Base-by-base conservation (phyloP, 2,797 vertebrate genomes). In the Enteromius trimaculatus region DNA sequence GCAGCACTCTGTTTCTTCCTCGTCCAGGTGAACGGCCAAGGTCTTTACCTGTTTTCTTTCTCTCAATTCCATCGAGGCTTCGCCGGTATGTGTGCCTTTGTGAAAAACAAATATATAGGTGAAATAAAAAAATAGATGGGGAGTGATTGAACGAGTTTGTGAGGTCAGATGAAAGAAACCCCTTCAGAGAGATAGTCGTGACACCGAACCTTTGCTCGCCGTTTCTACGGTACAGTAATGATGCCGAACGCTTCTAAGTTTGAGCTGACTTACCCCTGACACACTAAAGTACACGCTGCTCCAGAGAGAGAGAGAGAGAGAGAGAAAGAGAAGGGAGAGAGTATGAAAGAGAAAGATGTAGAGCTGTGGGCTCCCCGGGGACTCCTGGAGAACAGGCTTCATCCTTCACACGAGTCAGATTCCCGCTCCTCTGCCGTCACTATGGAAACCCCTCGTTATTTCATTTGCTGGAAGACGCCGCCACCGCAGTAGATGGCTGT, bases 361-460 rank as follows among this genome's bases (percentile, higher is more conserved):
- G 65, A 60, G 51, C 64, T n/a, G 26, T 39, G 29, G 77, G 71
- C 71, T 71, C 80, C 75, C 65, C 26, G 44, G 80, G 84, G 81
- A 55, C 39, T 26, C 77, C 76, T 31, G 8, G 70, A 86, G 81
- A 91, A 83, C 64, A 75, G 53, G 84, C 78, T 88, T 86, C 86
- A 86, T 89, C 87, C 89, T 88, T 93, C 89, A 79, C 81, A 68
- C 89, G 87, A 88, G 91, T 90, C 90, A 88, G 87, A 87, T 90
- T 88, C 85, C 85, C 86, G 87, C 88, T 90, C 81, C 77, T 80
- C 88, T 65, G 74, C 87, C 88, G 90, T 94, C 83, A 87, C 93
- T 88, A 93, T 92, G 92, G 93, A 84, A 92, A 92, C 92, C 88
- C 88, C 83, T 91, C 90, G 90, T 94, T 92, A 91, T 91, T 92